Conservation (phyloP, 2,797 vertebrate species). For the Aldrovandia affinis region DNA sequence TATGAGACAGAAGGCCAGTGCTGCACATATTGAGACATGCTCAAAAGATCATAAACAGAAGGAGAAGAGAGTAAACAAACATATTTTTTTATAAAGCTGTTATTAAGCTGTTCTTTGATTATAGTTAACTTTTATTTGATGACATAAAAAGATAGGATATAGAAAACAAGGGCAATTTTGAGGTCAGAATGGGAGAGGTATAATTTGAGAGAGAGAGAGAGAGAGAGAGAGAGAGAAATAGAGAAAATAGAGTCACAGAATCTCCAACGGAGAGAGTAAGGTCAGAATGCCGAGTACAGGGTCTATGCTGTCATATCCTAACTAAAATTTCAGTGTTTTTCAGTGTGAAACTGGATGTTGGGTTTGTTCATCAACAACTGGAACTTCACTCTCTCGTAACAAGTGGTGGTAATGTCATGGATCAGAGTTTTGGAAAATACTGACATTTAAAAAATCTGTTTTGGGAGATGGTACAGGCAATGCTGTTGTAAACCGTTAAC, state of each 20-base stretch:
- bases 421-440: neutral
- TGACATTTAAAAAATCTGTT: neutral
- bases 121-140: neutral
- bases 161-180: constrained; percentile 33
- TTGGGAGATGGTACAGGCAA: neutral
- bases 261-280: neutral
- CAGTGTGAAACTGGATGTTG: too few species aligned
- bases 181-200: neutral
- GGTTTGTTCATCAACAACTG: neutral
- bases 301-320: too few species aligned
- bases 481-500: neutral
- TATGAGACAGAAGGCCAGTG: too few species aligned
- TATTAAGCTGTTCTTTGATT: too few species aligned
- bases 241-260: constrained; percentile 3
- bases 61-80: too few species aligned
- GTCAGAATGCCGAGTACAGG: neutral
- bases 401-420: neutral
- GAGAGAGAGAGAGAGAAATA: neutral
- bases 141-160: neutral
- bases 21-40: too few species aligned
- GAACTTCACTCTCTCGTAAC: neutral
- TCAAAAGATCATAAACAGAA: too few species aligned
- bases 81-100: too few species aligned
- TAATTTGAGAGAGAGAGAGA: neutral
- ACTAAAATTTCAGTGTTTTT: too few species aligned